phyloP scores from a whole-genome alignment of 2,113 vertebrate genomes.

The Aptenodytes patagonicus region DNA sequence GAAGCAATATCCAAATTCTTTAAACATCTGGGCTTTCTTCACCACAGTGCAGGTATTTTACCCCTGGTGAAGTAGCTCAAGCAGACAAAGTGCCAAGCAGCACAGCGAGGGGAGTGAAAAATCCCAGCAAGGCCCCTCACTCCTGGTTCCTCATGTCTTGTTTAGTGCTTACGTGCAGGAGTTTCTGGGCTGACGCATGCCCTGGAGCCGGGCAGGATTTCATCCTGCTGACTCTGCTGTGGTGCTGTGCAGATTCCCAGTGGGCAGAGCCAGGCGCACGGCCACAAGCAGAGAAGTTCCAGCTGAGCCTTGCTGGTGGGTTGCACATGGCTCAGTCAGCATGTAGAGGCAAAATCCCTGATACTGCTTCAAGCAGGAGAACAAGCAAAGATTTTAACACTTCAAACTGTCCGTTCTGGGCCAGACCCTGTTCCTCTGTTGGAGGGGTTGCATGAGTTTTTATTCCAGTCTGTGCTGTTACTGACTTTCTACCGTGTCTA shows the following conservation, averaged over 20 bases:
- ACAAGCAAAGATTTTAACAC: background rate
- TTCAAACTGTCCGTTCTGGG: background rate
- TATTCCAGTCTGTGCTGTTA: background rate
- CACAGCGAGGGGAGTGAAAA: background rate
- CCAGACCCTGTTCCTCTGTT: background rate
- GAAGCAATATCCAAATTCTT: background rate
- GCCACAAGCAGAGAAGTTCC: background rate
- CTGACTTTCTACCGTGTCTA: background rate
- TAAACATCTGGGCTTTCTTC: background rate
- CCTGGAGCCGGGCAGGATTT: background rate
- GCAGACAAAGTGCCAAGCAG: background rate
- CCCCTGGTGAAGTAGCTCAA: background rate
- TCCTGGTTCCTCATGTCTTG: background rate
- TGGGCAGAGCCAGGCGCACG: accelerated
- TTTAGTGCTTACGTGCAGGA: background rate
- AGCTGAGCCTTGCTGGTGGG: background rate
- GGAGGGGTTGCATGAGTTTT: background rate
- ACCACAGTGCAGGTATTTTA: background rate
- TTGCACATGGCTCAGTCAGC: background rate
- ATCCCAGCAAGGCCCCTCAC: too few species aligned
- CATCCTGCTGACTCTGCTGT: background rate
- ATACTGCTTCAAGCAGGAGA: background rate
- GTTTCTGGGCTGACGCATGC: accelerated
- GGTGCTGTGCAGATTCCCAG: background rate
- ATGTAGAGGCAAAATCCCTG: background rate